A percentile compares a stretch with the other conserved stretches of the same genome.
phyloP scores from a whole-genome alignment of 1,140 invertebrate genomes.

The Caenorhabditis tropicalis region DNA sequence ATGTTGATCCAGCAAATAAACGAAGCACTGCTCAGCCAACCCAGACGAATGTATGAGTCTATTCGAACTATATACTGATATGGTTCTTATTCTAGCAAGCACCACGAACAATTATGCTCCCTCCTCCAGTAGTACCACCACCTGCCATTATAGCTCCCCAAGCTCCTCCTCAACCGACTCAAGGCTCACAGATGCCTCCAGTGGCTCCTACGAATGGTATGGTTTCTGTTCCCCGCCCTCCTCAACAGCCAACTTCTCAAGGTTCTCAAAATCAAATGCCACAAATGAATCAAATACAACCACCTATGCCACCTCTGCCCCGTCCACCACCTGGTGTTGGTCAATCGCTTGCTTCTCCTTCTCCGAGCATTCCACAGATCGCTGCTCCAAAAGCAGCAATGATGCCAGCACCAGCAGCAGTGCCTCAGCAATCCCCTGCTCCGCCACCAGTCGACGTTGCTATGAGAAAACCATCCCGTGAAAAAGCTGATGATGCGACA shows the following conservation, averaged over 20 bases:
- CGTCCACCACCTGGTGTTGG: not conserved
- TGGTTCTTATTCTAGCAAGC: not conserved
- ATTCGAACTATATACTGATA: not conserved
- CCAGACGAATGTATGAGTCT: not conserved
- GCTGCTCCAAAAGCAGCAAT: not conserved
- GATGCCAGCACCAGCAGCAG: not conserved
- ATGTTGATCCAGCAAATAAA: not conserved
- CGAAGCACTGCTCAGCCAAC: not conserved
- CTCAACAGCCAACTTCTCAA: not conserved
- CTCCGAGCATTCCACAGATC: not conserved
- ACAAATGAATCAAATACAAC: not conserved
- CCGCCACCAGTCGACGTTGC: not conserved
- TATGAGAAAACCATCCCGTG: not conserved
- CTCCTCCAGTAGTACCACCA: not conserved
- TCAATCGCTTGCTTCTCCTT: not conserved
- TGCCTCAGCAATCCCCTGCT: not conserved
- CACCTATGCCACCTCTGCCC: not conserved
- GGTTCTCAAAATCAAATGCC: not conserved
- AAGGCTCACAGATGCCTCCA: not conserved
- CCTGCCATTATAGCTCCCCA: not conserved
- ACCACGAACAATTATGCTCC: not conserved
- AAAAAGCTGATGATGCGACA: not conserved
- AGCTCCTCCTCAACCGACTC: not conserved
- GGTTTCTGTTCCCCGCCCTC: not conserved
- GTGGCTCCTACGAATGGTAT: not conserved